phyloP scores from a whole-genome alignment of 2,113 vertebrate species.

The Corydoras maculifer region DNA sequence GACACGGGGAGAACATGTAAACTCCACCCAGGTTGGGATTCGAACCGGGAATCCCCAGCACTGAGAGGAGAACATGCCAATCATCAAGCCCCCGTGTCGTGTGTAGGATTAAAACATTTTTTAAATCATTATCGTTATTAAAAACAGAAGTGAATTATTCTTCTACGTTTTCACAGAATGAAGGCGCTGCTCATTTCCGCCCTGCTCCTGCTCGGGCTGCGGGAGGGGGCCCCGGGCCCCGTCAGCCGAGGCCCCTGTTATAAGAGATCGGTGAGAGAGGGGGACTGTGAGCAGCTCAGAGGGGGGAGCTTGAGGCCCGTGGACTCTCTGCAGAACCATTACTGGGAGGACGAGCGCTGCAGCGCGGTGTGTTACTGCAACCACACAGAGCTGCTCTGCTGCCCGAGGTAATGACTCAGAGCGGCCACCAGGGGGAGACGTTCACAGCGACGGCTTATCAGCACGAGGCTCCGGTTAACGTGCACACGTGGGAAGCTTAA shows the following conservation, averaged over 20 bases:
- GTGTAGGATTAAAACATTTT: too few species aligned
- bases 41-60: too few species aligned
- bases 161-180: slow-evolving; percentile 47
- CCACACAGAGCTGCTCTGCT: slow-evolving; percentile 71
- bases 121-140: not conserved
- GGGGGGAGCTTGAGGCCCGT: slow-evolving; percentile 51
- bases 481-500: slow-evolving; percentile 4
- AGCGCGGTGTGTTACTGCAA: slow-evolving; percentile 75
- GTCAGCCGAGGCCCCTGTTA: slow-evolving; percentile 61
- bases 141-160: not conserved
- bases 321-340: slow-evolving; percentile 59
- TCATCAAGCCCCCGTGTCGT: too few species aligned
- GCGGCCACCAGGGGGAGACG: slow-evolving; percentile 28
- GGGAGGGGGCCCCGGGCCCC: slow-evolving; percentile 42
- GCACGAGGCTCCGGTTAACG: slow-evolving; percentile 26
- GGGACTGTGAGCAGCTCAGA: slow-evolving; percentile 60
- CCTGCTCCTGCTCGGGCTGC: slow-evolving; percentile 55
- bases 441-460: slow-evolving; percentile 1
- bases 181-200: slow-evolving; percentile 39
- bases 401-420: slow-evolving; percentile 68
- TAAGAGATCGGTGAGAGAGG: slow-evolving; percentile 60
- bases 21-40: too few species aligned
- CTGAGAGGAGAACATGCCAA: too few species aligned
- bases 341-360: slow-evolving; percentile 69
- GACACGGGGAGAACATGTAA: too few species aligned